Conservation (phyloP, 1,140 invertebrate genomes). For the Drosophila repletoides region DNA sequence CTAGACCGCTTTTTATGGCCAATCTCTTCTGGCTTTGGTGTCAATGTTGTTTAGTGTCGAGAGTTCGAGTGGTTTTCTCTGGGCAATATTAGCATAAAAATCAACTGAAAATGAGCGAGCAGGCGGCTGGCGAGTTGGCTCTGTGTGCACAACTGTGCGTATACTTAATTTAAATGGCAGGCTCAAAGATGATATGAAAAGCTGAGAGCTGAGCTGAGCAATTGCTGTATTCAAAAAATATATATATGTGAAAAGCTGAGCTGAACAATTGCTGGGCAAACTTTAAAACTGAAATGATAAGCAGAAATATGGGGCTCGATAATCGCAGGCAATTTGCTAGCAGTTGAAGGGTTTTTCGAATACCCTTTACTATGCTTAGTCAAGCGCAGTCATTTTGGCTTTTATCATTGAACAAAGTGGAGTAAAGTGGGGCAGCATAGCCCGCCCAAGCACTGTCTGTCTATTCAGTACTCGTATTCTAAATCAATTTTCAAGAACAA, state of each 20-base stretch:
- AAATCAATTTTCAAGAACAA: conserved; percentile 70
- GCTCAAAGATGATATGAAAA: no score
- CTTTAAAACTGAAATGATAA: not conserved
- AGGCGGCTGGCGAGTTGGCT: no score
- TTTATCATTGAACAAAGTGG: no score
- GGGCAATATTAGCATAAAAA: conserved; percentile 57
- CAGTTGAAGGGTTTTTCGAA: conserved; percentile 5
- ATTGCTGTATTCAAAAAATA: conserved; percentile 7
- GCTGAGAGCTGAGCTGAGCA: not conserved
- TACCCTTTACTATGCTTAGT: conserved; percentile 7
- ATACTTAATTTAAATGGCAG: conserved; percentile 39
- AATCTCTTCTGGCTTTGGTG: conserved; percentile 58
- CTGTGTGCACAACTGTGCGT: conserved; percentile 23
- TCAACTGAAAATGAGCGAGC: conserved; percentile 48
- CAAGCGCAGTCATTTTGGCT: conserved; percentile 14
- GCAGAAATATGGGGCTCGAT: no score
- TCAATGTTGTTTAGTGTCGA: conserved; percentile 74
- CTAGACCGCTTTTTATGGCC: conserved; percentile 73
- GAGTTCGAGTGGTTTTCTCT: conserved; percentile 20
- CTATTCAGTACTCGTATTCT: conserved; percentile 44
- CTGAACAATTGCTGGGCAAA: no score
- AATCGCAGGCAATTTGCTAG: no score
- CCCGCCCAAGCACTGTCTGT: conserved; percentile 5
- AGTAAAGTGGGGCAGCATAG: not conserved
- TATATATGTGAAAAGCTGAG: no score